Evolutionary conservation across 1,140 invertebrate genomes (phyloP), one percentile per base, ranked within the genome.

Genomic region (Anagrus nilaparvatae): DNA sequence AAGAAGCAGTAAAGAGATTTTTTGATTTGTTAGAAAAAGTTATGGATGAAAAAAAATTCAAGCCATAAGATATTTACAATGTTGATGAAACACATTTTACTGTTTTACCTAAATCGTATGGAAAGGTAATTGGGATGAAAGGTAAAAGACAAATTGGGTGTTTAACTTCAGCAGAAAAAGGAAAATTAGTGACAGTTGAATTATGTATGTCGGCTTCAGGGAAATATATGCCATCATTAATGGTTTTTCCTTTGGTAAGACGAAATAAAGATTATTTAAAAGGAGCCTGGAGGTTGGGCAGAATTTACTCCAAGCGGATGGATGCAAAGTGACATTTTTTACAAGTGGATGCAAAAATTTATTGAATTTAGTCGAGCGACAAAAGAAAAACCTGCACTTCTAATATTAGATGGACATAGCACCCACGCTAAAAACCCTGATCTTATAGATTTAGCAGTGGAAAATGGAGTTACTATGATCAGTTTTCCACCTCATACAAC

Each of bases 381-480:
- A 7, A 35, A 28, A 24, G 50, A 56, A 16, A 27, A 43, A 27
- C 54, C 55, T 18, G 40, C 53, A 13, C 33, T 67, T 9, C 28
- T 66, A 5, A 17, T 66, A 2, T 46, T 53, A 18, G 57, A 65
- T 44, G 60, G 58, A 36, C 56, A 62, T 28, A 45, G 44, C 10
- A 52, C 48, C 7, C 59, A 62, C 45, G 46, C 42, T 46, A 42
- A 49, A 40, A 29, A 40, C 44, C 25, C 65, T 8, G 47, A 54
- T 27, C 10, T 49, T 6, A 16, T 54, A 31, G 28, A 46, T 20
- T 30, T 40, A 12, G 47, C 52, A 14, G 48, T 46, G 33, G 39
- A 52, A 3, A 48, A 52, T 32, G 46, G 48, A 9, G 33, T 56
- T 9, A 17, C 31, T 14, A 43, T 57, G 24, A 24, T 56, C 7